Base-by-base conservation (phyloP, 2,113 vertebrate species). In the Pteronura brasiliensis region DNA sequence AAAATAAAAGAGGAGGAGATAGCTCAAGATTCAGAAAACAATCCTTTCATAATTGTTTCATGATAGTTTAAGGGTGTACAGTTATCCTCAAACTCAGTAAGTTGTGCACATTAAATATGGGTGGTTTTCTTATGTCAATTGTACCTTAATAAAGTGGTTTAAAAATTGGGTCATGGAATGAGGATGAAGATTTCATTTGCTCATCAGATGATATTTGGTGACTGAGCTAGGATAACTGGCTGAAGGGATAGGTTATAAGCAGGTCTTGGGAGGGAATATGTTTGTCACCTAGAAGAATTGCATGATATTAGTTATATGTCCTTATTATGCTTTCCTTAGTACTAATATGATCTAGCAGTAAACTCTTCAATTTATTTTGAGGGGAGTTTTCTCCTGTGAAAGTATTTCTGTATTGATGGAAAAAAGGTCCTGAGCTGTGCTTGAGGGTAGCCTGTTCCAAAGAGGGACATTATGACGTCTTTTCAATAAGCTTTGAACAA, bases 401-500 rank as follows among this genome's bases (percentile, higher is more conserved):
- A 93, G 9, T 76, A 69, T 95, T 92, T 96, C 80, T 88, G 10
- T 92, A 77, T 39, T 4, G 4, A 20, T 81, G 44, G 76, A 42
- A 80, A 90, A 29, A 47, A 88, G 39, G 31, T 42, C 36, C n/a
- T 89, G 57, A 93, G 39, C 25, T 96, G 34, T 94, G 71, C 59
- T 94, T 94, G 44, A 92, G 87, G 42, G 9, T 74, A 83, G 74
- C n/a, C 79, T 91, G 67, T 85, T 49, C 55, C 18, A 15, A 92
- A 69, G 84, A 95, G 80, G 61, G 49, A 67, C 76, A 83, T 95
- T 80, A 71, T 84, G 55, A 63, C 57, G 92, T 93, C n/a, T 80
- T 97, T 81, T 52, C 72, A 90, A 39, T 86, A 85, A 90, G 72
- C 82, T 74, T 93, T 72, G 65, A 88, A 90, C 79, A 91, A 89